phyloP scores from a whole-genome alignment of 1,140 invertebrate genomes.

The Ruditapes philippinarum region DNA sequence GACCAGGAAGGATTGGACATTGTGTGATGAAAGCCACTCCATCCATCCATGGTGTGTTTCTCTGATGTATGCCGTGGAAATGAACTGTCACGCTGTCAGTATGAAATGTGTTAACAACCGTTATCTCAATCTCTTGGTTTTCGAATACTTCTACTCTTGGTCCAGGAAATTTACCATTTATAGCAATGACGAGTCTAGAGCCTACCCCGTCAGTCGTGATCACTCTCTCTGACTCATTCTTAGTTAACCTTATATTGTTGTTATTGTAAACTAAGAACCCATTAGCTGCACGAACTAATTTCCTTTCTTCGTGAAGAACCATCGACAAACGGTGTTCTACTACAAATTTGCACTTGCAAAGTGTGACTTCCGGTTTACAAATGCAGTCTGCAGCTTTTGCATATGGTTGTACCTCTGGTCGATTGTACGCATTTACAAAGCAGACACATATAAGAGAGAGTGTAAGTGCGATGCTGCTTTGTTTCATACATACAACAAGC shows the following conservation, averaged over 20 bases:
- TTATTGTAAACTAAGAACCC: background rate
- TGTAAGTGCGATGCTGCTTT: too few relatives aligned
- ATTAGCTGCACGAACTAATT: conserved; percentile 5
- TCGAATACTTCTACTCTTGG: conserved; percentile 91
- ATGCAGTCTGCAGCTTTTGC: background rate
- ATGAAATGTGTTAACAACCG: conserved; percentile 93
- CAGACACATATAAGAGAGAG: too few relatives aligned
- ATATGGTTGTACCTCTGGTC: background rate
- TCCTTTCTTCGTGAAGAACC: conserved; percentile 14
- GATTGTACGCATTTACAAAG: too few relatives aligned
- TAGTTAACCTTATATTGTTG: background rate
- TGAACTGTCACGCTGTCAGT: conserved; percentile 90
- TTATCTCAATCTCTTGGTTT: conserved; percentile 93
- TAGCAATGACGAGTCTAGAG: conserved; percentile 71
- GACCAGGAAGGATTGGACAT: conserved; percentile 94
- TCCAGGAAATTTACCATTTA: conserved; percentile 80
- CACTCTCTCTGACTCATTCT: conserved; percentile 8
- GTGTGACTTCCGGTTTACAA: background rate
- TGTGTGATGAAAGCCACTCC: conserved; percentile 96
- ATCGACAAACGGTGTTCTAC: conserved; percentile 47
- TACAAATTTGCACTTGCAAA: background rate
- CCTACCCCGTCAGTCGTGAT: conserved; percentile 76
- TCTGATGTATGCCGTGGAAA: conserved; percentile 95
- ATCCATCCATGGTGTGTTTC: conserved; percentile 94
- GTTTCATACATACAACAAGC: too few relatives aligned